Conservation (phyloP, 2,113 vertebrate genomes). For the Phaethornis superciliosus region DNA sequence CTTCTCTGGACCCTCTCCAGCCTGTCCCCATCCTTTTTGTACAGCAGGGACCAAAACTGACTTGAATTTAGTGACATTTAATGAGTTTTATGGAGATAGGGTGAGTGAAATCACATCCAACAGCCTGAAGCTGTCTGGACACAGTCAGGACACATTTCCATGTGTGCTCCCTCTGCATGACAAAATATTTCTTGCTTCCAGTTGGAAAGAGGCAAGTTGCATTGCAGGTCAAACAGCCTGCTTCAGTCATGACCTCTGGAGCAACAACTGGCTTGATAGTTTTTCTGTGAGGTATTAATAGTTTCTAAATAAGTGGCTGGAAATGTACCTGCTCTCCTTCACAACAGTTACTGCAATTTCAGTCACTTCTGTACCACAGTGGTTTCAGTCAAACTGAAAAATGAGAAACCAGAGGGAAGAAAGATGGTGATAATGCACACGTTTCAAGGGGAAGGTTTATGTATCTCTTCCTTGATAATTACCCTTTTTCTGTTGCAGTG, state of each 20-base stretch:
- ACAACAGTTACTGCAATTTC: neutral
- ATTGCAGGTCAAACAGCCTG: neutral
- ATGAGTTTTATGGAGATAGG: neutral
- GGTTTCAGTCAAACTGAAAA: neutral
- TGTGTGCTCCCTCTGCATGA: neutral
- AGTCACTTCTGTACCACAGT: neutral
- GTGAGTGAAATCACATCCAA: neutral
- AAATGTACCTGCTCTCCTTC: neutral
- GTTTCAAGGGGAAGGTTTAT: neutral
- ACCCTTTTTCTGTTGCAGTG: neutral
- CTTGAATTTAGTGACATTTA: neutral
- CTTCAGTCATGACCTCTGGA: neutral
- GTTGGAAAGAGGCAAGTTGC: neutral
- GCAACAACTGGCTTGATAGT: neutral
- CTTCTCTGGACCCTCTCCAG: no score
- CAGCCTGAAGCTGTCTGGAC: neutral
- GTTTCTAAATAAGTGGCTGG: neutral
- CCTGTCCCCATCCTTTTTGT: no score
- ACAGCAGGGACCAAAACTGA: no score
- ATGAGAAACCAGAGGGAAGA: neutral
- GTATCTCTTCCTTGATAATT: neutral
- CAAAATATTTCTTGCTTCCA: neutral
- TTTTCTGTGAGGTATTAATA: neutral
- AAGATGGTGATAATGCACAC: neutral
- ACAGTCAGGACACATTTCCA: neutral